Base-by-base conservation (phyloP, 2,888 invertebrate genomes). In the Chouioia cunea region DNA sequence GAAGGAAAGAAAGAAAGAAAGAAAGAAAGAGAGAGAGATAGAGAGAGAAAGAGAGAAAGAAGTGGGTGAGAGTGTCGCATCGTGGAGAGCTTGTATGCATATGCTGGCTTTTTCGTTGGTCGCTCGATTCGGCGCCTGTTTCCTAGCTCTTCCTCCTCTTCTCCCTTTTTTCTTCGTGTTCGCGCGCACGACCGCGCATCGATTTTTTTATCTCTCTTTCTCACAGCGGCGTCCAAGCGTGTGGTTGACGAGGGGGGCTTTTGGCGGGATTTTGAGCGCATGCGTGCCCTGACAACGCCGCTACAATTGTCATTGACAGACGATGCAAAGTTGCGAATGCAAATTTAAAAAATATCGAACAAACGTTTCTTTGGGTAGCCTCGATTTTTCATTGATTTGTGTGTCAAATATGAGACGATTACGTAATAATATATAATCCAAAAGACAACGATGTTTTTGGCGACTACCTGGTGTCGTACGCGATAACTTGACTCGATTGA, bases 221-320 rank as follows among this genome's bases (percentile, higher is more conserved):
- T 47, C 46, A 69, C 53, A 54, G 44, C 27, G 16, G 36, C 50
- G 4, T 20, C 27, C 36, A 53, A 14, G n/a, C 36, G 50, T 16
- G 10, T n/a, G n/a, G n/a, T n/a, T 10, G n/a, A 15, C 44, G 27
- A 6, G 43, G 48, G 18, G 69, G 46, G 27, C 52, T 83, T 83
- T 84, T 84, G 83, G 83, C 84, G 84, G 83, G 84, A 80, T 81
- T 80, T 80, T 71, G 58, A 65, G 77, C 83, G 82, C 82, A 81
- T 80, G 83, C 83, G 83, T 79, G 74, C 57, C 64, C 47, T 43
- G 59, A 54, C 22, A 18, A 56, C n/a, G 6, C 48, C n/a, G 47
- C 54, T 8, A 20, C 18, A 36, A 36, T 1, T 36, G 36, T 36
- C 36, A 36, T 36, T 12, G 36, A 12, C 36, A 36, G 36, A 36